Conservation (phyloP, 2,888 invertebrate genomes). For the Desoria tigrina region DNA sequence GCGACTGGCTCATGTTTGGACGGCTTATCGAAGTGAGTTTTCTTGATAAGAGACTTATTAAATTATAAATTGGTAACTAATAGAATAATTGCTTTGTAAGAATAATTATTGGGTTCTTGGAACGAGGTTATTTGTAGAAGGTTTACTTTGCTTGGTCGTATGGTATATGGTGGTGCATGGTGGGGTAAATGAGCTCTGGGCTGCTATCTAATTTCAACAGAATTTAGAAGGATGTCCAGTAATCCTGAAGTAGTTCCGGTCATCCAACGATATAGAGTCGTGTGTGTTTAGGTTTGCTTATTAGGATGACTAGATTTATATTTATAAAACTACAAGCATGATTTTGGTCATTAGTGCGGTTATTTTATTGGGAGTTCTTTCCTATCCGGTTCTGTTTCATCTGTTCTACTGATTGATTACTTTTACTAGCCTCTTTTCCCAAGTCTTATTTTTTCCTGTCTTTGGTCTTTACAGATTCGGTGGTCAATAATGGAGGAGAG, state of each 20-base stretch:
- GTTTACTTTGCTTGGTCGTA: too few relatives aligned
- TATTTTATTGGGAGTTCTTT: not conserved
- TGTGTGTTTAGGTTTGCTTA: not conserved
- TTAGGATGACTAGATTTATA: not conserved
- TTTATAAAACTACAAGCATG: not conserved
- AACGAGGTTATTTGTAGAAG: too few relatives aligned
- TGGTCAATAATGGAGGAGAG: constrained; percentile 53
- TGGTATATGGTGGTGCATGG: too few relatives aligned
- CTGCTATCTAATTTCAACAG: too few relatives aligned
- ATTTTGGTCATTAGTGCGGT: constrained; percentile 1
- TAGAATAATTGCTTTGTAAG: not conserved
- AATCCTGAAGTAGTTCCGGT: constrained; percentile 1
- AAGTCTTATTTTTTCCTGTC: too few relatives aligned
- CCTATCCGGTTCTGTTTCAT: not conserved
- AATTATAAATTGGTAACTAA: too few relatives aligned
- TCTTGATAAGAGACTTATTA: not conserved
- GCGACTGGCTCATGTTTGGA: constrained; percentile 54
- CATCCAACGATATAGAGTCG: not conserved
- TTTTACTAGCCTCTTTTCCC: constrained; percentile 19
- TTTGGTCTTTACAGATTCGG: constrained; percentile 51
- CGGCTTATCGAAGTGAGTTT: constrained; percentile 54
- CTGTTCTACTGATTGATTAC: constrained; percentile 12
- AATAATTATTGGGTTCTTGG: not conserved
- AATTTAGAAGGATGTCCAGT: too few relatives aligned
- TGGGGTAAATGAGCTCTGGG: too few relatives aligned